These are phyloP conservation scores for Mycogona germanica DNA, from an alignment of 2,888 invertebrate species.

Conservation along the genomic window DNA sequence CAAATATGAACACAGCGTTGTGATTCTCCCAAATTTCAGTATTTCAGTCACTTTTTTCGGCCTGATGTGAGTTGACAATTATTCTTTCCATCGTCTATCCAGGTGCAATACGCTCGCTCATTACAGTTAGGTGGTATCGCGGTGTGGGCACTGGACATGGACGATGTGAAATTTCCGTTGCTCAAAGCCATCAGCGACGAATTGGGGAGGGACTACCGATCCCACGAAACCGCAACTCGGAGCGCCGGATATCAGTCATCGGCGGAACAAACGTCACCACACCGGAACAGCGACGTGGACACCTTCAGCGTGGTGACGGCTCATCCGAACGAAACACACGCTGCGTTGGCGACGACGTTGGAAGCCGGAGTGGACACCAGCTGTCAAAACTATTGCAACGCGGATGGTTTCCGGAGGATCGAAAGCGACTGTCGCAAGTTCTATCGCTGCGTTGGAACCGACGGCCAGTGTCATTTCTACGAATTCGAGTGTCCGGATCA, in stretches of 20 bases:
- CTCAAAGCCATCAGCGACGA: constrained; percentile 59
- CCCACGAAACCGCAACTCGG: background rate
- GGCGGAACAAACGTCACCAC: background rate
- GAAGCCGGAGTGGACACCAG: no score
- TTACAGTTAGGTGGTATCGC: constrained; percentile 61
- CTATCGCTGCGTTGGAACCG: constrained; percentile 3
- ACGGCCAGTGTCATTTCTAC: background rate
- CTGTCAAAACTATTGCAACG: constrained; percentile 1
- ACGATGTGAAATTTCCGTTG: constrained; percentile 69
- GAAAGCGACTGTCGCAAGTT: background rate
- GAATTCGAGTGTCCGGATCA: constrained; percentile 1
- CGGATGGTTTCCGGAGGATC: background rate
- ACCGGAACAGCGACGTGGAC: background rate
- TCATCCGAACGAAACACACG: background rate
- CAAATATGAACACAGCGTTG: no score
- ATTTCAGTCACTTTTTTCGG: no score
- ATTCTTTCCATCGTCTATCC: background rate
- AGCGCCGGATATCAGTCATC: background rate
- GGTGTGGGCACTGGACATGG: constrained; percentile 84
- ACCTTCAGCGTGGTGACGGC: background rate
- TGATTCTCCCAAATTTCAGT: no score
- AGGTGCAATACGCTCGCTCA: constrained; percentile 45
- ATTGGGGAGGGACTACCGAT: constrained; percentile 29
- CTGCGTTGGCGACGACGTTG: no score
- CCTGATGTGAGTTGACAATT: background rate